Evolutionary conservation across 1,140 invertebrate genomes (phyloP), one percentile per base, ranked within the genome.

Genomic region (Choristoneura fumiferana): DNA sequence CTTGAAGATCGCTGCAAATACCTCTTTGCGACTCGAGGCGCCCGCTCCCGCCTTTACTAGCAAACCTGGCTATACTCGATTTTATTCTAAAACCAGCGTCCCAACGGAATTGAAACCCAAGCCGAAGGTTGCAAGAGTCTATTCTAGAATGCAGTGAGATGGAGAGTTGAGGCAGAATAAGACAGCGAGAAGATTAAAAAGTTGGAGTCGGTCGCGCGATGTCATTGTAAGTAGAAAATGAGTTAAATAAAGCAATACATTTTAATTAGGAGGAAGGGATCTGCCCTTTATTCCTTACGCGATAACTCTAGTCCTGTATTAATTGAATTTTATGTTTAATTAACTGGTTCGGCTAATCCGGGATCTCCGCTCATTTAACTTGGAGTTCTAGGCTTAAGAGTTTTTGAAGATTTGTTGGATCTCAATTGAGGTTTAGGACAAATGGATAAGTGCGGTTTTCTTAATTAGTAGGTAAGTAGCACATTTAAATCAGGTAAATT

Each of bases 311-410:
- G 67, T 66, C 65, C 74, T 82, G 76, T 86, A 86, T 88, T 88
- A 87, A 88, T 86, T 88, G 85, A 86, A 88, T 88, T 88, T 88
- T 76, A 85, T 88, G 85, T 88, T 88, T 86, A 88, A 88, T 88
- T 88, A 85, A 87, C 66, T 84, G 43, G 29, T 6, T 29, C 6
- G 12, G 13, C 3, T 49, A 18, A 49, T 49, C 43, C 43, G 40
- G 40, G 40, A 45, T 45, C 18, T 45, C n/a, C 10, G 43, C 10
- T 49, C 43, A 29, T 49, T 49, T 49, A 49, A 49, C 10, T 49
- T 22, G 15, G 13, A 15, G 22, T 29, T 6, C 39, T 17, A 8
- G 22, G 18, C n/a, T 49, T 49, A n/a, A 22, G 40, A 45, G 40
- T 45, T 33, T 29, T 49, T 49, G 18, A 12, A n/a, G 43, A 49